Evolutionary conservation across 2,888 invertebrate genomes (phyloP).

Genomic region (Allacma fusca): DNA sequence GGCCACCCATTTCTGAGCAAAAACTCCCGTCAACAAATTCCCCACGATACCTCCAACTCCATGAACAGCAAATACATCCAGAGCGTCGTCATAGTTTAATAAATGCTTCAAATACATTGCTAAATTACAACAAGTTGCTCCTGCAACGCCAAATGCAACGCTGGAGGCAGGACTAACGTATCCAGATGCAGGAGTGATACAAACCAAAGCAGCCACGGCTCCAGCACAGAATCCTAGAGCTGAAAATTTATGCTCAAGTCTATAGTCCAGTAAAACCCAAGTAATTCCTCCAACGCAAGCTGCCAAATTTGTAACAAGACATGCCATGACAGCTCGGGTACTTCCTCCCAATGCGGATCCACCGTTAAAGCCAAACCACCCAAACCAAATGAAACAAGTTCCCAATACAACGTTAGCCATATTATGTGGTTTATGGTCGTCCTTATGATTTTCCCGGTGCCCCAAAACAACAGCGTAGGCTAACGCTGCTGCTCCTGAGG

Average conservation of each 20-base stretch:
- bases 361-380: conserved; percentile 57
- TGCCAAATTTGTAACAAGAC: conserved; percentile 53
- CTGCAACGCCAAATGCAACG: conserved; percentile 54
- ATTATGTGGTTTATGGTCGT: conserved; percentile 53
- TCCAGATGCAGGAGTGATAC: conserved; percentile 51
- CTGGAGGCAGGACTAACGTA: conserved; percentile 54
- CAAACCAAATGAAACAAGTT: conserved; percentile 50
- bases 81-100: conserved; percentile 54
- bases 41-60: conserved; percentile 59
- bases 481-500: conserved; percentile 51
- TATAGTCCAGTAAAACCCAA: conserved; percentile 53
- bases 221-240: conserved; percentile 57
- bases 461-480: conserved; percentile 53
- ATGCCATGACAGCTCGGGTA: conserved; percentile 49
- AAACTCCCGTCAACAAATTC: conserved; percentile 57
- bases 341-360: conserved; percentile 46
- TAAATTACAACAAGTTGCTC: conserved; percentile 54
- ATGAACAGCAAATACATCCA: conserved; percentile 60
- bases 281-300: conserved; percentile 55
- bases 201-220: conserved; percentile 52
- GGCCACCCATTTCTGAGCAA: conserved; percentile 55
- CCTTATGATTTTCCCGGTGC: conserved; percentile 47
- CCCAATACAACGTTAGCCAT: conserved; percentile 52
- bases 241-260: conserved; percentile 49
- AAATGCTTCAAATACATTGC: conserved; percentile 53